Percentiles rank a stretch among this genome's conserved stretches.
phyloP scores from a whole-genome alignment of 2,113 vertebrate genomes.

The Penelope pileata region DNA sequence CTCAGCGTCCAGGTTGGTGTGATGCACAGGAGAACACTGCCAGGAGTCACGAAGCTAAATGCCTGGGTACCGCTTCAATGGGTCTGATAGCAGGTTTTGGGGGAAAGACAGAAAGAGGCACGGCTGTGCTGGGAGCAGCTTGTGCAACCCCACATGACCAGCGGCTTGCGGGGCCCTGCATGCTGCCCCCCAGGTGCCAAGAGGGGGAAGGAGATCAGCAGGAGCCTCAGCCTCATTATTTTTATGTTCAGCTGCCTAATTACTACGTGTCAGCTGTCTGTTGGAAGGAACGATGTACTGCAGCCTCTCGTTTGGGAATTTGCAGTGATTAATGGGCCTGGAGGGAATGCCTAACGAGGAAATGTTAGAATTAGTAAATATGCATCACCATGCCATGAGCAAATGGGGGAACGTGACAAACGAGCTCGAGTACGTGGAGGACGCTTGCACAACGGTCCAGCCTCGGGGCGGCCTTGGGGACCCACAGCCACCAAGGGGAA shows the following conservation, averaged over 20 bases:
- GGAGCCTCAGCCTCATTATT: constrained; percentile 69
- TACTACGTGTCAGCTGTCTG: constrained; percentile 71
- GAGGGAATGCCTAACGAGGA: constrained; percentile 70
- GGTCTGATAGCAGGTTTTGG: neutral
- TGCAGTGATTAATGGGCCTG: constrained; percentile 67
- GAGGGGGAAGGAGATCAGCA: constrained; percentile 53
- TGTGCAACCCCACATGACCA: neutral
- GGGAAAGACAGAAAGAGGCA: neutral
- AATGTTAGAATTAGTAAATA: constrained; percentile 70
- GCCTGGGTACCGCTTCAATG: neutral
- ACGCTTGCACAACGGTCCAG: neutral
- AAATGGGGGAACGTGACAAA: constrained; percentile 36
- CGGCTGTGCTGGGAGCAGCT: constrained; percentile 10
- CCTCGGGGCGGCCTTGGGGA: neutral
- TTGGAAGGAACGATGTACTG: constrained; percentile 58
- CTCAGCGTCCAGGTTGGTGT: constrained; percentile 3
- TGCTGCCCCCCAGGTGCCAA: constrained; percentile 27
- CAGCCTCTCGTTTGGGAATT: constrained; percentile 65
- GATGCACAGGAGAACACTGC: neutral
- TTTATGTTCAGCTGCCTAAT: constrained; percentile 73
- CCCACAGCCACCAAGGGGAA: fast-evolving
- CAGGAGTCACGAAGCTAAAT: constrained; percentile 14
- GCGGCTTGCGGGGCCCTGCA: fast-evolving
- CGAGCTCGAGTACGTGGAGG: neutral
- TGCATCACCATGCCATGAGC: constrained; percentile 46